Evolutionary conservation across 2,888 invertebrate genomes (phyloP).

Genomic region (Steinernema scapterisci): DNA sequence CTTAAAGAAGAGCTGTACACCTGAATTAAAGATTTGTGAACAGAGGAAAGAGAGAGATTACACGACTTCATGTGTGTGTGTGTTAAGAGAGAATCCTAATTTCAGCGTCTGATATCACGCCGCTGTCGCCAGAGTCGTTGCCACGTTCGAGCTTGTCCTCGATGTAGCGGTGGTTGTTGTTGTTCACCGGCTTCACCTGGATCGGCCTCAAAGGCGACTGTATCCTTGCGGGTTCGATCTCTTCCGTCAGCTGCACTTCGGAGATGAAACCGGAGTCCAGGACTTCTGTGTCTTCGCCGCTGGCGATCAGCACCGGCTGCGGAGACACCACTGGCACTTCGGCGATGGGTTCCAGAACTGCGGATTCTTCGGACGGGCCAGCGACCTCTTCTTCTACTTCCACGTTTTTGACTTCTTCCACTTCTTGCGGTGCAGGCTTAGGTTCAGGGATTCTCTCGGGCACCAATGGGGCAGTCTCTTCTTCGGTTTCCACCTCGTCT

Average conservation of each 20-base stretch:
- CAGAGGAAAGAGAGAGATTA: not conserved
- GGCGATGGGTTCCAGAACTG: not conserved
- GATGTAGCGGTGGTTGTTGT: not conserved
- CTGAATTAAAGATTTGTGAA: slow-evolving; percentile 1
- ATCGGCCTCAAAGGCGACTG: not conserved
- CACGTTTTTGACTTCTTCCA: not conserved
- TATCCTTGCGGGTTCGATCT: slow-evolving; percentile 5
- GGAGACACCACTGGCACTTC: not conserved
- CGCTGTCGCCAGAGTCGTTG: slow-evolving; percentile 27
- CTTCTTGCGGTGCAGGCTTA: not conserved
- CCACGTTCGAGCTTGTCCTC: slow-evolving; percentile 21
- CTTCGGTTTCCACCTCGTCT: not conserved
- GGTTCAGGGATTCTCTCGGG: not conserved
- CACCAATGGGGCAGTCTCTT: slow-evolving; percentile 8
- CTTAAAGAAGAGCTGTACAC: slow-evolving; percentile 23
- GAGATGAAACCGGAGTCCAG: slow-evolving; percentile 4
- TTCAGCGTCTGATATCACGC: slow-evolving; percentile 26
- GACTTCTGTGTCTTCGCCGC: not conserved
- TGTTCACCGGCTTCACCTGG: not conserved
- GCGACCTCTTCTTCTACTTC: not conserved
- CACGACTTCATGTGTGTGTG: not conserved
- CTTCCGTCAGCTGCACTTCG: not conserved
- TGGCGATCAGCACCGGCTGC: not conserved
- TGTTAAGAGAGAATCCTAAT: slow-evolving; percentile 18
- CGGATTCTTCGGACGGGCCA: not conserved